A percentile compares a stretch with the other conserved stretches of the same genome.
These are phyloP conservation scores for Amblyteles armatorius DNA, from an alignment of 2,888 invertebrate species.

Conservation along the genomic window DNA sequence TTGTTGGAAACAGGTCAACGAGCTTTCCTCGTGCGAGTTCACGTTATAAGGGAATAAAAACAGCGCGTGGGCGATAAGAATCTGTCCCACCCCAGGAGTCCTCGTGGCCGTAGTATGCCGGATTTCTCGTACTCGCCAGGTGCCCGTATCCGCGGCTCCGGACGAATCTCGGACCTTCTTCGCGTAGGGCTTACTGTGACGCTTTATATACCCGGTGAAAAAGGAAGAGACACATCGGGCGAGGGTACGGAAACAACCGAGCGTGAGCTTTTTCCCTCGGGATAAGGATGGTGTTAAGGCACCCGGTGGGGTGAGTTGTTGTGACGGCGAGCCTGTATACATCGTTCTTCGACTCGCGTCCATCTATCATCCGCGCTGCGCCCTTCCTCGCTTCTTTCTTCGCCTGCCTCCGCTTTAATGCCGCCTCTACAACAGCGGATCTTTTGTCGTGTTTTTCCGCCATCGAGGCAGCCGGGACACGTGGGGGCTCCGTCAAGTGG, in stretches of 20 bases:
- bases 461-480: slow-evolving; percentile 11
- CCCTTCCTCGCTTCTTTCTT: slow-evolving; percentile 61
- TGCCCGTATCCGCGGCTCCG: slow-evolving; percentile 34
- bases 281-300: slow-evolving; percentile 80
- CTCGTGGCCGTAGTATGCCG: slow-evolving; percentile 1
- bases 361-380: slow-evolving; percentile 77
- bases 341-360: slow-evolving; percentile 75
- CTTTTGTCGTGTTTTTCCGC: slow-evolving; percentile 16
- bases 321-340: slow-evolving; percentile 80
- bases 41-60: slow-evolving; percentile 31
- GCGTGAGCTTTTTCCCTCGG: slow-evolving; percentile 75
- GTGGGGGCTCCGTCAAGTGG: slow-evolving; percentile 15
- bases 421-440: neutral
- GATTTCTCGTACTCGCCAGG: slow-evolving; percentile 51
- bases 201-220: slow-evolving; percentile 13
- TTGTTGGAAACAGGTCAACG: slow-evolving; percentile 10
- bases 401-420: slow-evolving; percentile 13
- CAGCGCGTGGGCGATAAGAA: slow-evolving; percentile 52
- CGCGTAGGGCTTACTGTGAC: slow-evolving; percentile 13
- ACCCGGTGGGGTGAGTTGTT: slow-evolving; percentile 78
- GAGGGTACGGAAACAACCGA: slow-evolving; percentile 71
- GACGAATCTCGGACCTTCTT: slow-evolving; percentile 27
- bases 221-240: slow-evolving; percentile 54
- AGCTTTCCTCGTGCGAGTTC: slow-evolving; percentile 6
- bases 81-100: slow-evolving; percentile 35